Evolutionary conservation across 1,140 invertebrate species (phyloP), one percentile per base, ranked within the genome.

Genomic region (Copidosoma floridanum): DNA sequence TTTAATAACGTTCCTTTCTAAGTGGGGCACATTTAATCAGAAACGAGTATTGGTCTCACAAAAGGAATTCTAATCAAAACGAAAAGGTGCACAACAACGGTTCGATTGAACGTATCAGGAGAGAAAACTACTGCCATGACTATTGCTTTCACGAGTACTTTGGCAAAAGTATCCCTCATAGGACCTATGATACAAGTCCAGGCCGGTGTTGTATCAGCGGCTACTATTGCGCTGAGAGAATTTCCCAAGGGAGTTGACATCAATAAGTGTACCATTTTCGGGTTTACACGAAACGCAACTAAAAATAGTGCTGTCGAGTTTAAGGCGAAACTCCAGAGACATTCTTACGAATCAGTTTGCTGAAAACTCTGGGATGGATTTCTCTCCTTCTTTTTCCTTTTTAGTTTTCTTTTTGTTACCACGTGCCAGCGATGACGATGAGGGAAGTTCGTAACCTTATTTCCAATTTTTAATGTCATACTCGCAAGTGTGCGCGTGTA

Each of bases 221-320:
- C n/a, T n/a, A n/a, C n/a, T n/a, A n/a, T n/a, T n/a, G 24, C 18
- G 21, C 1, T 16, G 6, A 11, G 12, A 50, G 50, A 32, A 64
- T 65, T 65, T 64, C 64, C 53, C 66, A 38, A 43, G 56, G 46
- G 58, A n/a, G 24, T 54, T 44, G 20, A 55, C 48, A 27, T 53
- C 20, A 27, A 46, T n/a, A n/a, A n/a, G n/a, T n/a, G n/a, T n/a
- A 41, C 53, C 46, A 58, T 58, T 63, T 61, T 52, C 35, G 61
- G 50, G 61, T 61, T 65, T 67, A 64, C 63, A 37, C 27, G 26
- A 56, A 55, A 21, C 43, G 41, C 44, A 41, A 44, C 38, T 38
- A 40, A 18, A 32, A 11, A 50, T 20, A 21, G 38, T 29, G 37
- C 44, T 14, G 32, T 23, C 27, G 41, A 43, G 27, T 46, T 55